Base-by-base conservation (phyloP, 2,888 invertebrate genomes). In the Drosophila gaucha region DNA sequence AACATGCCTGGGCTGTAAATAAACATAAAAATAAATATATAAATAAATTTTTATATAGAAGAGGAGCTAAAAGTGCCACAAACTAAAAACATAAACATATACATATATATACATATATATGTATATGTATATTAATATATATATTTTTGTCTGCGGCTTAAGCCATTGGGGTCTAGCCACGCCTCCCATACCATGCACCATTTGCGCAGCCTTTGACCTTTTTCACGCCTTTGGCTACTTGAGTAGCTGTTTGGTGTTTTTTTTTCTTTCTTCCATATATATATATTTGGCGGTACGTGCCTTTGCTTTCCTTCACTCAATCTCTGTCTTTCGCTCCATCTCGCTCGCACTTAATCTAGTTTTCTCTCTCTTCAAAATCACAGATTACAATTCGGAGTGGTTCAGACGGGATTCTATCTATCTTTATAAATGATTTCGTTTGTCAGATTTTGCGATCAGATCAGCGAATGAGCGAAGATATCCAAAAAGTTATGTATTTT, bases 161-260 rank as follows among this genome's bases (percentile, higher is more conserved):
- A 16, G 18, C 58, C 63, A 59, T 41, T 44, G 54, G 52, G 16
- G 36, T 26, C n/a, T 26, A 26, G 39, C 55, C 67, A 67, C 46
- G 31, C 46, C 30, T 10, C 46, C 46, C 46, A 20, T 20, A 8
- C 46, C 46, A 31, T 9, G 12, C 20, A 31, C 20, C 60, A 58
- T 60, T 73, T 50, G 64, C 28, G 67, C 70, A 74, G 85, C 78
- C 85, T 80, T 80, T 83, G 83, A 83, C 83, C 85, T 83, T 83
- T 83, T 86, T 83, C 86, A 86, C 85, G 85, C 87, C 87, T 80
- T 80, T 72, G 68, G 83, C 64, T 69, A 75, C 71, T 80, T 78
- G 85, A 80, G 82, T 71, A 80, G 78, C 85, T 78, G 69, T 69
- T 80, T 74, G n/a, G 8, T 28, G 28, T 16, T 44, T 44, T 20